These are phyloP conservation scores for Nymphalis polychloros DNA, from an alignment of 2,888 invertebrate species.

Conservation along the genomic window DNA sequence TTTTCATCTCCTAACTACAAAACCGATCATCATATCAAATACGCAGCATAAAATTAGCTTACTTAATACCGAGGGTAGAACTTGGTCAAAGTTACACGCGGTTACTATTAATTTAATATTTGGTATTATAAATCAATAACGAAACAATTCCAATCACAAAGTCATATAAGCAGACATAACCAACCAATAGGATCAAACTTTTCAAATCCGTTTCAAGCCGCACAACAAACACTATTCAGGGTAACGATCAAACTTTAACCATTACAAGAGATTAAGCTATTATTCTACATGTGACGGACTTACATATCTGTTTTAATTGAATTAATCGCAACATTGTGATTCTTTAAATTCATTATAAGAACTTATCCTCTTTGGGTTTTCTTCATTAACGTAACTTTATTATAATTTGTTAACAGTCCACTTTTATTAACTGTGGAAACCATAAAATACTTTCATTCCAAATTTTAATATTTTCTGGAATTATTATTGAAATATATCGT, in stretches of 20 bases:
- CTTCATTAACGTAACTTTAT: no score
- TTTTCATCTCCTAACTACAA: no score
- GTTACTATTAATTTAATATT: no score
- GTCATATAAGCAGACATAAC: background rate
- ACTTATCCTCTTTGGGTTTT: background rate
- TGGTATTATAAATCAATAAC: background rate
- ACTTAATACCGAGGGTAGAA: no score
- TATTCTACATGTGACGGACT: conserved; percentile 28
- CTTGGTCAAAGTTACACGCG: no score
- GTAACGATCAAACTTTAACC: conserved; percentile 28
- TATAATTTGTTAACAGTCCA: no score
- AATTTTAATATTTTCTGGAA: no score
- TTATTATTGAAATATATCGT: no score
- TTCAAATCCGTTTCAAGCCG: background rate
- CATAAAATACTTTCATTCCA: no score
- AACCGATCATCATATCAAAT: no score
- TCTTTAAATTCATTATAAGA: background rate
- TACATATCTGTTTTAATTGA: conserved; percentile 14
- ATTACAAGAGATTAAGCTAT: conserved; percentile 41
- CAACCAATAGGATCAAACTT: background rate
- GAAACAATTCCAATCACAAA: background rate
- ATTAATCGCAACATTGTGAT: background rate
- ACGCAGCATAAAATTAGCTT: no score
- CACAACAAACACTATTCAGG: conserved; percentile 27
- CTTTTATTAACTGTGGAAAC: no score